Evolutionary conservation across 1,140 invertebrate genomes (phyloP).

Genomic region (Venustaconcha ellipsiformis): DNA sequence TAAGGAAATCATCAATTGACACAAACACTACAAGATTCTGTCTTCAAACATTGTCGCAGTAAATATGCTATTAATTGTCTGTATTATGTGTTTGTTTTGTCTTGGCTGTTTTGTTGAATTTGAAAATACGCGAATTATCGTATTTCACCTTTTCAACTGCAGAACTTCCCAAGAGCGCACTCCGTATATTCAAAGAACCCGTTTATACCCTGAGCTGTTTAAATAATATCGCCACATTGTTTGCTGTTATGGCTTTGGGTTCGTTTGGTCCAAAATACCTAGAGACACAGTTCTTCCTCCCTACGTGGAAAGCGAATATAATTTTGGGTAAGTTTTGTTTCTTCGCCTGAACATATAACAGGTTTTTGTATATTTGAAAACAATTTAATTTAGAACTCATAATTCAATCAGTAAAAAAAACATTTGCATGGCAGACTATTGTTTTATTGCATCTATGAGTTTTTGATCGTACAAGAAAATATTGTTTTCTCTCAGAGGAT

Average conservation of each 20-base stretch:
- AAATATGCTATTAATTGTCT: background rate
- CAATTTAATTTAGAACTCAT: background rate
- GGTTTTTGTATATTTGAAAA: background rate
- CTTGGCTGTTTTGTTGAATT: background rate
- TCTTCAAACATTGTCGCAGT: background rate
- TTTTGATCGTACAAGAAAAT: too few species aligned
- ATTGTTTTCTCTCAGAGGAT: too few species aligned
- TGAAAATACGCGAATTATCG: too few species aligned
- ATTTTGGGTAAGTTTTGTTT: slow-evolving; percentile 78
- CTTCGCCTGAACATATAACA: background rate
- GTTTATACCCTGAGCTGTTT: slow-evolving; percentile 91
- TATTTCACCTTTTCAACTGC: slow-evolving; percentile 6
- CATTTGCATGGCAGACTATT: background rate
- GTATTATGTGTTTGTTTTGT: background rate
- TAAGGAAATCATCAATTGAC: too few species aligned
- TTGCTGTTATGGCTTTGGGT: slow-evolving; percentile 91
- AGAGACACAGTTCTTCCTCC: slow-evolving; percentile 89
- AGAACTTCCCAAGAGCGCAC: slow-evolving; percentile 74
- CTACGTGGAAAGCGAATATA: slow-evolving; percentile 89
- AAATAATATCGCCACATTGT: slow-evolving; percentile 87
- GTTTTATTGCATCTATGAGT: too few species aligned
- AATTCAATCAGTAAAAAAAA: background rate
- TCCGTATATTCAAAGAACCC: slow-evolving; percentile 87
- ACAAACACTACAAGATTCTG: background rate
- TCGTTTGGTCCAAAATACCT: slow-evolving; percentile 95